Percentiles rank a stretch among this genome's conserved stretches.
Conservation (phyloP, 2,888 invertebrate genomes). For the Mimas tiliae region DNA sequence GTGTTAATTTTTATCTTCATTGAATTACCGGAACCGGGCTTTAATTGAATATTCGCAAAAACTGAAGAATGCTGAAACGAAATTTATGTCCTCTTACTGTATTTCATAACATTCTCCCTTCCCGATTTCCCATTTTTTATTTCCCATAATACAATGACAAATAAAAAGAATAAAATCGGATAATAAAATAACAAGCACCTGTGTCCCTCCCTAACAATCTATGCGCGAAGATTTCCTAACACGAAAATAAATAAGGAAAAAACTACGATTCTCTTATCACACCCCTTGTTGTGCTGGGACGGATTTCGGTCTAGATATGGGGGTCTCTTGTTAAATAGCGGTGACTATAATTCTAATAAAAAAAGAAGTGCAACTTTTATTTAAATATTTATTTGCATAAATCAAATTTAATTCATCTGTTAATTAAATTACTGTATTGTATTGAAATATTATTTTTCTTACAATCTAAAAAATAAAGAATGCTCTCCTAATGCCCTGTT, state of each 20-base stretch:
- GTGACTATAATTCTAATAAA: not conserved
- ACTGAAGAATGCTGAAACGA: no score
- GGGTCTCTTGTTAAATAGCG: not conserved
- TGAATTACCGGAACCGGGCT: no score
- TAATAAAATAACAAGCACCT: constrained; percentile 48
- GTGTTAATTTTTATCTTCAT: no score
- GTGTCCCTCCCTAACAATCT: constrained; percentile 39
- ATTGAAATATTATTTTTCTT: no score
- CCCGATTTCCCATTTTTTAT: not conserved
- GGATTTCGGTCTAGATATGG: constrained; percentile 5
- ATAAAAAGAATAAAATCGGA: constrained; percentile 33
- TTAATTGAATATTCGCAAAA: no score
- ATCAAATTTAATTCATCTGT: no score
- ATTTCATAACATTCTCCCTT: constrained; percentile 2
- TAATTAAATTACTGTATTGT: no score
- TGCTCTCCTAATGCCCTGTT: no score
- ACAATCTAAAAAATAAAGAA: no score
- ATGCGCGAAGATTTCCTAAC: constrained; percentile 35
- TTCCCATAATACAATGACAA: constrained; percentile 3
- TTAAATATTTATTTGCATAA: no score
- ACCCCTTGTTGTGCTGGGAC: constrained; percentile 35
- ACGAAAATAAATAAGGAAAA: constrained; percentile 47
- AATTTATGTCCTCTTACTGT: not conserved
- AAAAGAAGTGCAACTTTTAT: not conserved
- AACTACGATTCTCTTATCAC: constrained; percentile 37